Conservation (phyloP, 2,113 vertebrate species). For the Colossoma macropomum region DNA sequence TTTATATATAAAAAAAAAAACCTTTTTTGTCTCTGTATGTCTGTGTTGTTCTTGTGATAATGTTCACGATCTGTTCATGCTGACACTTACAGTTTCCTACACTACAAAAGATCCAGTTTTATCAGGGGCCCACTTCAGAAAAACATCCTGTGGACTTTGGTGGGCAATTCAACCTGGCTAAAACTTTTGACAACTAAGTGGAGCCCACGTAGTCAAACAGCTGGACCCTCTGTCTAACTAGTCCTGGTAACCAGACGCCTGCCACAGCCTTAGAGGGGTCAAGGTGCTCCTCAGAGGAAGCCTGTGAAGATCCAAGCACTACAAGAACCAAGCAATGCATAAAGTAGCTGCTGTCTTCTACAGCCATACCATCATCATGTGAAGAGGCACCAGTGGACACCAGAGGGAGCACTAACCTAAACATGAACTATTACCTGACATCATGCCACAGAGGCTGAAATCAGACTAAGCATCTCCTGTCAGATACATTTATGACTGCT, state of each 20-base stretch:
- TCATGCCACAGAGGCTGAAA: not conserved
- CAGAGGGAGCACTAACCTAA: constrained; percentile 10
- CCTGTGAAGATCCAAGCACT: constrained; percentile 58
- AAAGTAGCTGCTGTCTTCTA: constrained; percentile 62
- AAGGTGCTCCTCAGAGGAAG: constrained; percentile 22
- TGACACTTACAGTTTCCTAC: too few species aligned
- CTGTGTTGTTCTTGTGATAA: too few species aligned
- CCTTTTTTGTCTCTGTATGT: too few species aligned
- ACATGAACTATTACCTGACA: not conserved
- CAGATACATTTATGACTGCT: not conserved
- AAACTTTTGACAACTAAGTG: too few species aligned
- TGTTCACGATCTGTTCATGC: too few species aligned
- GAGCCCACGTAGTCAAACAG: too few species aligned
- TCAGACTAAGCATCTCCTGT: not conserved
- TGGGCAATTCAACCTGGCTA: too few species aligned
- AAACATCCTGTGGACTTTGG: too few species aligned
- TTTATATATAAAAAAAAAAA: too few species aligned
- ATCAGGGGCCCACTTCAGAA: too few species aligned
- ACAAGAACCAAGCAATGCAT: constrained; percentile 65
- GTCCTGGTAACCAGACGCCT: too few species aligned
- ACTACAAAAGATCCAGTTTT: too few species aligned
- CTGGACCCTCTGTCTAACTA: not conserved
- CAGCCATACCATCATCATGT: constrained; percentile 62
- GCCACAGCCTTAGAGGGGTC: not conserved
- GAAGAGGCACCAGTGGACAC: constrained; percentile 1